These are phyloP conservation scores for Gasterosteus nipponicus DNA, from an alignment of 2,113 vertebrate species.

Conservation along the genomic window DNA sequence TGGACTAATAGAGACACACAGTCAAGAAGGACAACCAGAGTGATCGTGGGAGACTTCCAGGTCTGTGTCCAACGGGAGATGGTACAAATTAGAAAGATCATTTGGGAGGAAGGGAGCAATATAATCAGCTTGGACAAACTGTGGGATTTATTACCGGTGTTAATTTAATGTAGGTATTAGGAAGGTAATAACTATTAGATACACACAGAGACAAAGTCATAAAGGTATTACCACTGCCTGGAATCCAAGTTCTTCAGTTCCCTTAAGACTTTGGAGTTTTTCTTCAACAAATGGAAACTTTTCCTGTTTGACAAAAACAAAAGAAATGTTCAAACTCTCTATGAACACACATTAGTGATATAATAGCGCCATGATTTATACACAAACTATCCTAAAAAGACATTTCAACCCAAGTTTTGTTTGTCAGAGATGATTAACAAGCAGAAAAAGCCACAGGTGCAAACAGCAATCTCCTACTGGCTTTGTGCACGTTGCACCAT, in stretches of 20 bases:
- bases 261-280: slow-evolving; percentile 96
- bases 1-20: slow-evolving; percentile 42
- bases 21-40: slow-evolving; percentile 10
- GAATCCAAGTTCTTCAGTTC: slow-evolving; percentile 98
- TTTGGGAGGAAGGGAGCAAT: slow-evolving; percentile 20
- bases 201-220: neutral
- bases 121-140: slow-evolving; percentile 40
- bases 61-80: slow-evolving; percentile 67
- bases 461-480: slow-evolving; percentile 57
- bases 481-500: slow-evolving; percentile 54
- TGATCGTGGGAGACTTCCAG: slow-evolving; percentile 26
- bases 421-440: slow-evolving; percentile 32
- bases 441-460: slow-evolving; percentile 64
- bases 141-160: slow-evolving; percentile 46
- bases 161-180: slow-evolving; percentile 36
- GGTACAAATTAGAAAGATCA: slow-evolving; percentile 59
- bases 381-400: neutral
- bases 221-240: slow-evolving; percentile 90
- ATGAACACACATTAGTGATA: neutral
- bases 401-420: slow-evolving; percentile 31
- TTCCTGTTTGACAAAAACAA: slow-evolving; percentile 82
- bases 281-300: slow-evolving; percentile 97
- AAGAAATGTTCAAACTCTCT: slow-evolving; percentile 7
- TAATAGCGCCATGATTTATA: slow-evolving; percentile 1
- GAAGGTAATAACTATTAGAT: neutral